Base-by-base conservation (phyloP, 1,140 invertebrate species). In the Heliconius nattereri region DNA sequence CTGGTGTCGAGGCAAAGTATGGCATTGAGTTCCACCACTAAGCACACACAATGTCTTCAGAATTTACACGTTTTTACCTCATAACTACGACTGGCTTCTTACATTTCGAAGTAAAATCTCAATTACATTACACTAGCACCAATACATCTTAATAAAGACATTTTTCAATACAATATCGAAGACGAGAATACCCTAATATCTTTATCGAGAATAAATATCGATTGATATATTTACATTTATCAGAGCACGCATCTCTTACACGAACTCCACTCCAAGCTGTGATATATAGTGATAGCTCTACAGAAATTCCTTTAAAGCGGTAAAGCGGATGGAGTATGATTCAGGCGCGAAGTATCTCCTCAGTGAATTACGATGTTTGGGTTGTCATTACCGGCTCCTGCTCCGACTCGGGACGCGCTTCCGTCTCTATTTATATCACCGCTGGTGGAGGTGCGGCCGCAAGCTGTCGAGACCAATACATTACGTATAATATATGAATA, bases 361-460 rank as follows among this genome's bases (percentile, higher is more conserved):
- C 45, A 52, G 73, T 80, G 78, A 79, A 74, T 79, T 79, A 79
- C 78, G 73, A 79, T 79, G 73, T 76, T 79, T 57, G 78, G 78
- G 54, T 79, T 79, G 78, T 79, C 73, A 75, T 79, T 79, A 79
- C 78, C 78, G 78, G 73, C 72, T 32, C 26, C 35, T 60, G 54
- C 32, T 29, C 60, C 74, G 26, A 26, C 13, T 16, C 19, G 54
- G 52, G 54, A 35, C 37, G 26, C 54, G 73, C 73, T 79, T 79
- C 73, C 78, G 78, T 75, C 11, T 26, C 78, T 79, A 79, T 79
- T 79, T 79, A 79, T 79, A 79, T 52, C 73, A 7, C 29, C 5
- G 5, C 26, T 57, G 11, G 54, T 45, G 75, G 29, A 40, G 35
- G 49, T 52, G 19, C 20, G 9, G 60, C 60, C 60, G 7, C 54